A percentile compares a stretch with the other conserved stretches of the same genome.
Conservation (phyloP, 2,888 invertebrate genomes). For the Acanthopleura granulata region DNA sequence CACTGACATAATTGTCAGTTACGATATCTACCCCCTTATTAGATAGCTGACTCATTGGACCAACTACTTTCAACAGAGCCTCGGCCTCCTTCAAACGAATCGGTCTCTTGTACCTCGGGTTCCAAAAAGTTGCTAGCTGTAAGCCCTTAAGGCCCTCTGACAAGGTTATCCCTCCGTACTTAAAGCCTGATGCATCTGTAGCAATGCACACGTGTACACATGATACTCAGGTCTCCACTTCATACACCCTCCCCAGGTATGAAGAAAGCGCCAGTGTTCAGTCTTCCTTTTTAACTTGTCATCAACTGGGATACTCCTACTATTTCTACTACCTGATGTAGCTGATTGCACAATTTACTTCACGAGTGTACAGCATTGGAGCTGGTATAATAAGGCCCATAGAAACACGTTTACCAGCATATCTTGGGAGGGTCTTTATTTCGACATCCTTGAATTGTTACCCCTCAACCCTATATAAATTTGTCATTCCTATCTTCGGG, state of each 20-base stretch:
- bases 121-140: background rate
- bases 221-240: background rate
- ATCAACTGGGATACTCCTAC: background rate
- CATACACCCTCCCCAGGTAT: background rate
- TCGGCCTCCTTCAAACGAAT: background rate
- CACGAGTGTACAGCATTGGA: conserved; percentile 18
- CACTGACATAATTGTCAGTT: background rate
- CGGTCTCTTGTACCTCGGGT: background rate
- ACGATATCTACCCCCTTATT: background rate
- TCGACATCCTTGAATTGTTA: conserved; percentile 13
- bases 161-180: background rate
- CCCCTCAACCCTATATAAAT: too few species aligned
- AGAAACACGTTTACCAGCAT: conserved; percentile 12
- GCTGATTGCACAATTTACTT: conserved; percentile 17
- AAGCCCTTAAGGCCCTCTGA: background rate
- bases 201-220: background rate
- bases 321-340: background rate
- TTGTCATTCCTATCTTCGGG: conserved; percentile 9
- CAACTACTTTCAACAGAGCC: background rate
- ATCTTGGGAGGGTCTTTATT: conserved; percentile 8
- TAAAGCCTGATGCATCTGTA: background rate
- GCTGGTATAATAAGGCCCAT: conserved; percentile 22
- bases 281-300: background rate
- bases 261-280: background rate
- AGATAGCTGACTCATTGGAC: background rate